Evolutionary conservation across 2,888 invertebrate species (phyloP).

Genomic region (Yponomeuta evonymella): DNA sequence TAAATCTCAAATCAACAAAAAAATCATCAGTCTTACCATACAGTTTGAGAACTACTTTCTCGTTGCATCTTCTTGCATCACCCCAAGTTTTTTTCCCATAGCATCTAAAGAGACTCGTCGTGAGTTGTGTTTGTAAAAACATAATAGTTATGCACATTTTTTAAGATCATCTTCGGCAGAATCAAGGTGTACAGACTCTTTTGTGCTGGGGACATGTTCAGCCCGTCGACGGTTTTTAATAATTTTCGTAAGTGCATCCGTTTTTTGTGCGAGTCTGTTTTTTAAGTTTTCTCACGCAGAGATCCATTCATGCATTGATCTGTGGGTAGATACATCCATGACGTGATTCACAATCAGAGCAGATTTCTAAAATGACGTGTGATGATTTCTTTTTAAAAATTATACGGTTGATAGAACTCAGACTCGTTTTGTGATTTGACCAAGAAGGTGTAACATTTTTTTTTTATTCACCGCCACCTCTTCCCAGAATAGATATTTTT

Average conservation of each 20-base stretch:
- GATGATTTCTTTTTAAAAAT: neutral
- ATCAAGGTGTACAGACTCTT: constrained; percentile 58
- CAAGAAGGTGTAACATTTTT: too few species aligned
- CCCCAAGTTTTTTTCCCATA: constrained; percentile 49
- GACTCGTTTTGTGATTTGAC: too few species aligned
- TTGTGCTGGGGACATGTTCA: constrained; percentile 65
- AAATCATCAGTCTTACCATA: neutral
- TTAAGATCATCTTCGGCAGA: constrained; percentile 57
- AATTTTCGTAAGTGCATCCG: constrained; percentile 57
- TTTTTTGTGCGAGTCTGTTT: constrained; percentile 61
- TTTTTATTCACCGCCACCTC: too few species aligned
- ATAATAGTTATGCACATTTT: constrained; percentile 68
- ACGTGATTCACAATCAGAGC: constrained; percentile 37
- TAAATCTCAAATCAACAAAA: neutral
- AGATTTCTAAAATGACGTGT: neutral
- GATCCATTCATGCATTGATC: constrained; percentile 59
- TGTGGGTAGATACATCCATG: constrained; percentile 75
- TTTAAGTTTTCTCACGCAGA: constrained; percentile 74
- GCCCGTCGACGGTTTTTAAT: constrained; percentile 48
- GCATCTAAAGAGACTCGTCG: constrained; percentile 39
- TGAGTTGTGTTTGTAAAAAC: constrained; percentile 66
- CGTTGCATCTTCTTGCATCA: constrained; percentile 22
- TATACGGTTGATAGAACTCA: neutral
- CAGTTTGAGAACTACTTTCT: constrained; percentile 38
- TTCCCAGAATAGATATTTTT: too few species aligned